Evolutionary conservation across 2,797 vertebrate genomes (phyloP).

Genomic region (Acridotheres tristis): DNA sequence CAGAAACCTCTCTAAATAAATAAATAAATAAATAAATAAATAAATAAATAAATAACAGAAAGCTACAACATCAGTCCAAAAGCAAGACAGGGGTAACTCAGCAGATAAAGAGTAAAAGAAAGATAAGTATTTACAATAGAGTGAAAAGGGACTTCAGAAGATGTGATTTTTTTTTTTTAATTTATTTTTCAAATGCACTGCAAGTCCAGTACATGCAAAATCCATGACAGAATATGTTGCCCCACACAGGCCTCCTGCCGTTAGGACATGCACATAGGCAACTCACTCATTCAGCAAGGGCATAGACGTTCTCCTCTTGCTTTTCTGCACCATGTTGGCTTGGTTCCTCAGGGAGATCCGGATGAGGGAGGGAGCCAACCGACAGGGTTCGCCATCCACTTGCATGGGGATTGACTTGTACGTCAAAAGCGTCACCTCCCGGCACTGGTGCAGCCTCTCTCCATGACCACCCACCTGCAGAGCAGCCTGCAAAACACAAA

Average conservation of each 20-base stretch:
- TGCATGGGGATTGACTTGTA: slow-evolving; percentile 96
- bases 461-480: slow-evolving; percentile 97
- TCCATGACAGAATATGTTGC: background rate
- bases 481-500: slow-evolving; percentile 81
- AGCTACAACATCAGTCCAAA: background rate
- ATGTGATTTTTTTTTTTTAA: background rate
- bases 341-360: slow-evolving; percentile 95
- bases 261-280: slow-evolving; percentile 24
- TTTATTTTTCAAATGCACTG: background rate
- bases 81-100: background rate
- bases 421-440: slow-evolving; percentile 92
- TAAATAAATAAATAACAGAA: background rate
- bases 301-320: slow-evolving; percentile 94
- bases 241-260: background rate
- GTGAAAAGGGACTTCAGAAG: background rate
- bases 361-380: slow-evolving; percentile 92
- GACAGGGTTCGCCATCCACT: slow-evolving; percentile 96
- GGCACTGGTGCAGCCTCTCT: slow-evolving; percentile 94
- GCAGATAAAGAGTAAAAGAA: background rate
- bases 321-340: slow-evolving; percentile 99
- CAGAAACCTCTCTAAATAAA: background rate
- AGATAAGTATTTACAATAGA: background rate
- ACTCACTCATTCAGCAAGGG: slow-evolving; percentile 96
- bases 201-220: slow-evolving; percentile 64
- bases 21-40: background rate